Evolutionary conservation across 2,888 invertebrate species (phyloP), one percentile per base, ranked within the genome.

Genomic region (Drosophila prolongata): DNA sequence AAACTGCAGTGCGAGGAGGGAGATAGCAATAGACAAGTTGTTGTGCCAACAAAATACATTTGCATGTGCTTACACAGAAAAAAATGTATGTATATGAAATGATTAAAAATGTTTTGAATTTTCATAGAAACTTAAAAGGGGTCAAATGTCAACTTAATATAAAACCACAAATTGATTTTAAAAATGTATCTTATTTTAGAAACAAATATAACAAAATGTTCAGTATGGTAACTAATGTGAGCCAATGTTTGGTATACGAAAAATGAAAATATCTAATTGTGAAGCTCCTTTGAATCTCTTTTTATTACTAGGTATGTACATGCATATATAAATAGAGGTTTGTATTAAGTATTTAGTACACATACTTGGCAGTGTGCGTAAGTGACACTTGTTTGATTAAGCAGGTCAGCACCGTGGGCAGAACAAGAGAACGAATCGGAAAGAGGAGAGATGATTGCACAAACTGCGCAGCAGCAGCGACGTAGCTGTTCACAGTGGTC

Each of bases 321-420:
- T 50, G 42, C 46, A 5, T 50, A 30, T 13, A 16, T 11, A 19
- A 42, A 40, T 13, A 49, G 35, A 53, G 34, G 30, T 47, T 14
- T 19, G 44, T 55, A 55, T 46, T 40, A 54, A 47, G 38, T 59
- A 59, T 54, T 59, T 55, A 53, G 24, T 44, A 40, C 34, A 42
- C 42, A 57, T 49, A 37, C 38, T 58, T 35, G 50, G 16, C 34
- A 44, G 19, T 52, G 47, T 38, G 35, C 46, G 71, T 55, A 71
- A 66, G 72, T 61, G 72, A 77, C 83, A 83, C 87, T 86, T 83
- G 87, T 83, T 86, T 83, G 87, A 80, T 72, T 79, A 72, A 62
- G 60, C 72, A 68, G 68, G 76, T 66, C 75, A 76, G 57, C 67
- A 71, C 38, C 38, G 59, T 24, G 40, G 13, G 46, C 53, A 10